Percentiles rank a stretch among this genome's conserved stretches.
Conservation (phyloP, 2,888 invertebrate genomes). For the Xylota sylvarum region DNA sequence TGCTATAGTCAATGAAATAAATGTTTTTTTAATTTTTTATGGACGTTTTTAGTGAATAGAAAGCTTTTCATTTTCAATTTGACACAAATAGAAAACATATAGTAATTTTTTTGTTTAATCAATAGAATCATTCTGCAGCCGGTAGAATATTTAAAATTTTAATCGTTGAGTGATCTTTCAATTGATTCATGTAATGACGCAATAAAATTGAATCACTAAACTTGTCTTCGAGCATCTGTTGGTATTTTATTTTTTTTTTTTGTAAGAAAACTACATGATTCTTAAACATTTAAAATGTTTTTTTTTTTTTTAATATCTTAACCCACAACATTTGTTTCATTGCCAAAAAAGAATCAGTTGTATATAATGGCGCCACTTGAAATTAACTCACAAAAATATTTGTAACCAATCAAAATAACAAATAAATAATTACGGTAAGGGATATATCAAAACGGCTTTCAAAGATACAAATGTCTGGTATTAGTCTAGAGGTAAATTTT, state of each 20-base stretch:
- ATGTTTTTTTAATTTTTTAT: background rate
- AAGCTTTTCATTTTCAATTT: background rate
- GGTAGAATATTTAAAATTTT: background rate
- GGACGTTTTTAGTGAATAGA: background rate
- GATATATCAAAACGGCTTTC: background rate
- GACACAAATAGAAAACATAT: background rate
- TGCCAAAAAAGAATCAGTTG: conserved; percentile 34
- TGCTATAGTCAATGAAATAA: background rate
- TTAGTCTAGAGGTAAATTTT: conserved; percentile 45
- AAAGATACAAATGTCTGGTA: conserved; percentile 39
- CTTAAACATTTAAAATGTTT: background rate
- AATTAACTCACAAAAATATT: conserved; percentile 31
- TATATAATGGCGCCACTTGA: conserved; percentile 55
- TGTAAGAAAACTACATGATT: background rate
- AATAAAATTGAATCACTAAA: conserved; percentile 47
- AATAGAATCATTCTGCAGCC: background rate
- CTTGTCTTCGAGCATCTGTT: conserved; percentile 48
- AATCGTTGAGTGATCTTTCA: conserved; percentile 34
- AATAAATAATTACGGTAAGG: background rate
- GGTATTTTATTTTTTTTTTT: conserved; percentile 12
- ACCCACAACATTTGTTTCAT: conserved; percentile 5
- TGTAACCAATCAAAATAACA: conserved; percentile 26
- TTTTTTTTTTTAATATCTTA: background rate
- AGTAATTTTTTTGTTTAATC: background rate
- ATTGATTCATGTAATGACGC: conserved; percentile 36